Percentiles rank a stretch among this genome's conserved stretches.
These are phyloP conservation scores for Onychostruthus taczanowskii DNA, from an alignment of 2,113 vertebrate species.

Conservation along the genomic window DNA sequence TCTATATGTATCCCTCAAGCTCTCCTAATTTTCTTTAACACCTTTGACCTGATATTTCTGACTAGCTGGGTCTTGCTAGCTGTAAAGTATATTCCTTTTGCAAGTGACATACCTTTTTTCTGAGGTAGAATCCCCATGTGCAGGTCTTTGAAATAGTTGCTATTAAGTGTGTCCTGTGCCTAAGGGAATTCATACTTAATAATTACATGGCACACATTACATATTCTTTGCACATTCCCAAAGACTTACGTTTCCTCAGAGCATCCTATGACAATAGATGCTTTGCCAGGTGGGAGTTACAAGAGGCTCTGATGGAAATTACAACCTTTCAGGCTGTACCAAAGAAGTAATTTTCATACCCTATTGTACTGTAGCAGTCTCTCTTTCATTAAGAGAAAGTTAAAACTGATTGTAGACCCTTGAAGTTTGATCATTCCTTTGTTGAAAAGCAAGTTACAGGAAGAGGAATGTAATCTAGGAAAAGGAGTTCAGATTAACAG, in stretches of 20 bases:
- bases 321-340: constrained; percentile 17
- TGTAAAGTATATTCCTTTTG: background rate
- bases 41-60: background rate
- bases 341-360: background rate
- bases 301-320: constrained; percentile 38
- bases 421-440: background rate
- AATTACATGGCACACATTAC: background rate
- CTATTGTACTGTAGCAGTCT: background rate
- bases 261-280: background rate
- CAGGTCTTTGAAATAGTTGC: background rate
- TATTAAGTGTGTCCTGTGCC: background rate
- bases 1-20: background rate
- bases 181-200: background rate
- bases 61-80: background rate
- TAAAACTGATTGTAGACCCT: background rate
- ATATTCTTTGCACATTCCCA: background rate
- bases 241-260: constrained; percentile 17
- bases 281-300: background rate
- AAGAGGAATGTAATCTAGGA: background rate
- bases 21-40: background rate
- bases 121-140: background rate
- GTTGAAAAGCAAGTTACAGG: background rate
- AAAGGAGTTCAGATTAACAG: background rate
- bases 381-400: background rate
- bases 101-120: background rate